Base-by-base conservation (phyloP, 2,888 invertebrate species). In the Leptinotarsa peninsularis region DNA sequence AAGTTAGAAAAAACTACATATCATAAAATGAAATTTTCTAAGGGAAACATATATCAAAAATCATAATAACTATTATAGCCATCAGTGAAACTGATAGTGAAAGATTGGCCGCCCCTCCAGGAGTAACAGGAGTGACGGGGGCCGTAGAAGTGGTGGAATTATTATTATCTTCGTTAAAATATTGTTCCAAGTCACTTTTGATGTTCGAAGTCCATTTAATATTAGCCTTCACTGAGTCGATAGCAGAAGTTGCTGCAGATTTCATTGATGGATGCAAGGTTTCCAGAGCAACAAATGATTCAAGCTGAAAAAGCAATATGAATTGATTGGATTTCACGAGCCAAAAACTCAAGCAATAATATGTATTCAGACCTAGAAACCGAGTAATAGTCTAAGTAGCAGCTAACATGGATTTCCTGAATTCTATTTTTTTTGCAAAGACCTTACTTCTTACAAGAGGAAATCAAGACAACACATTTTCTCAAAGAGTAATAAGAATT, bases 141-240 rank as follows among this genome's bases (percentile, higher is more conserved):
- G 14, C 7, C 13, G 58, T 2, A 58, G 13, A n/a, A 18, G 18
- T 18, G 5, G 58, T 58, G 13, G 58, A 52, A 17, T 52, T 58
- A 10, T 58, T 4, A 58, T 27, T 15, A 27, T 13, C 27, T 17
- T 2, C 33, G 3, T 63, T 13, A 4, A 63, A 63, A 43, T 63
- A 63, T 63, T 1, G n/a, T 1, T 63, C 63, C n/a, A 63, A 63
- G n/a, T 63, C 63, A 43, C n/a, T 27, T 63, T n/a, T 63, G n/a
- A 63, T 43, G 17, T 63, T 63, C 1, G 27, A n/a, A 33, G 43
- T n/a, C 63, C 63, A 63, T 33, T 63, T 15, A 43, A 43, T 63
- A 43, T 63, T 63, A 17, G 17, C 43, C 33, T n/a, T 63, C n/a
- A 13, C 63, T 63, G 63, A 4, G 0, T 33, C n/a, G 1, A 63